Conservation (phyloP, 2,113 vertebrate species). For the Indicator maculatus region DNA sequence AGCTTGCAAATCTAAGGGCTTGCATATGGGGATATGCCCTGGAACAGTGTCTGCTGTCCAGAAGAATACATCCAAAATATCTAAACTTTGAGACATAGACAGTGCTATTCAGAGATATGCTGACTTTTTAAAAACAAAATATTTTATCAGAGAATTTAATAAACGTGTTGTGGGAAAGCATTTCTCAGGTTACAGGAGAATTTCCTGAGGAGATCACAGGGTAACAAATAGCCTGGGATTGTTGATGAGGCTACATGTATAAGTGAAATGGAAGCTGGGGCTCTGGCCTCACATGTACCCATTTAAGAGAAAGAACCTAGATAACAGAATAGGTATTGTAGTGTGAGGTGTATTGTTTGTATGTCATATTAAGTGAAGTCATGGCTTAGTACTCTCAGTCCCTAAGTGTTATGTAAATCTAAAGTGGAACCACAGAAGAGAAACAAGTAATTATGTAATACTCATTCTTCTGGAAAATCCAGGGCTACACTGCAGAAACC, state of each 20-base stretch:
- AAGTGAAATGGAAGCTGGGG: background rate
- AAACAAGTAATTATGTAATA: conserved; percentile 28
- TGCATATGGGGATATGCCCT: background rate
- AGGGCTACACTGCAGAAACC: background rate
- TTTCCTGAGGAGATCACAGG: background rate
- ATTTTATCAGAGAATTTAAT: background rate
- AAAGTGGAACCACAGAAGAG: background rate
- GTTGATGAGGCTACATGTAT: background rate
- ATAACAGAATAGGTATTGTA: background rate
- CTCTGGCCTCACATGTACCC: background rate
- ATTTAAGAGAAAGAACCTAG: background rate
- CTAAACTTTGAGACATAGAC: background rate
- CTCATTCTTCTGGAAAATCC: conserved; percentile 40
- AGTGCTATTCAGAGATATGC: background rate
- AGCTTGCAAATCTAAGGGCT: background rate
- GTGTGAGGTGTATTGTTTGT: background rate
- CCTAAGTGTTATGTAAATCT: conserved; percentile 6
- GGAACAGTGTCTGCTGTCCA: background rate
- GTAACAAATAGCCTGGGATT: background rate
- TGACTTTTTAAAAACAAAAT: background rate
- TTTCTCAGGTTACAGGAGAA: background rate
- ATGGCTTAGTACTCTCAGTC: background rate
- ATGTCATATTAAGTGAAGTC: background rate
- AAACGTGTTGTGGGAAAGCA: background rate
- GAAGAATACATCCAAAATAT: background rate